These are phyloP conservation scores for Gobionotothen gibberifrons DNA, from an alignment of 2,797 vertebrate species.

Conservation along the genomic window DNA sequence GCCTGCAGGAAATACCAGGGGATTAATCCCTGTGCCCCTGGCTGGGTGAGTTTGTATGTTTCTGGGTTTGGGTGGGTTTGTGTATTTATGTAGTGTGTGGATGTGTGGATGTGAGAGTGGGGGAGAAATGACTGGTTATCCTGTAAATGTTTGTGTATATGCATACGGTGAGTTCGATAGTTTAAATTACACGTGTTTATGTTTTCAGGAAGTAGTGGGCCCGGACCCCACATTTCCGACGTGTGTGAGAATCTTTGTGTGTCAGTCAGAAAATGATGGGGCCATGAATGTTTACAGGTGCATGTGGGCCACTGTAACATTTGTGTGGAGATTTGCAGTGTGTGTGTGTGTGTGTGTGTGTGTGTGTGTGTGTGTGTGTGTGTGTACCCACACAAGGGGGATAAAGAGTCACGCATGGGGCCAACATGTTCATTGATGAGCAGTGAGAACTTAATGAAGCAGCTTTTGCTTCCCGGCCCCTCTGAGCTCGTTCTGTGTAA, in stretches of 20 bases:
- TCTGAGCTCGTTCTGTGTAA: conserved; percentile 45
- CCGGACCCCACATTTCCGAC: not conserved
- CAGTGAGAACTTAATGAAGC: conserved; percentile 77
- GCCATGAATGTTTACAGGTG: conserved; percentile 38
- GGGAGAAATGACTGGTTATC: conserved; percentile 27
- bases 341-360: not conserved
- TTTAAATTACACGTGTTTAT: conserved; percentile 43
- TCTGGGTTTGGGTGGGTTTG: conserved; percentile 54
- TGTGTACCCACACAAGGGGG: conserved; percentile 24
- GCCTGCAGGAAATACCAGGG: conserved; percentile 72
- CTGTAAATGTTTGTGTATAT: conserved; percentile 48
- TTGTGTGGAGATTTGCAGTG: conserved; percentile 4
- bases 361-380: not conserved
- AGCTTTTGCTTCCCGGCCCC: conserved; percentile 65
- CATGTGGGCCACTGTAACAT: not conserved
- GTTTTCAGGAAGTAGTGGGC: conserved; percentile 34
- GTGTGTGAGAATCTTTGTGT: conserved; percentile 16
- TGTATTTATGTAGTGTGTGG: conserved; percentile 53
- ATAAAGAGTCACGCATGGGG: conserved; percentile 54
- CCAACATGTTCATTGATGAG: conserved; percentile 70
- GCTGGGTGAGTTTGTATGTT: conserved; percentile 43
- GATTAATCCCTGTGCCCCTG: conserved; percentile 57
- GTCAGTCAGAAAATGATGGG: conserved; percentile 16
- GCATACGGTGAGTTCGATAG: conserved; percentile 23
- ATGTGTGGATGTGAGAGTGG: conserved; percentile 6